Percentiles rank a stretch among this genome's conserved stretches.
Evolutionary conservation across 2,797 vertebrate species (phyloP).

Genomic region (Acanthurus lineatus): DNA sequence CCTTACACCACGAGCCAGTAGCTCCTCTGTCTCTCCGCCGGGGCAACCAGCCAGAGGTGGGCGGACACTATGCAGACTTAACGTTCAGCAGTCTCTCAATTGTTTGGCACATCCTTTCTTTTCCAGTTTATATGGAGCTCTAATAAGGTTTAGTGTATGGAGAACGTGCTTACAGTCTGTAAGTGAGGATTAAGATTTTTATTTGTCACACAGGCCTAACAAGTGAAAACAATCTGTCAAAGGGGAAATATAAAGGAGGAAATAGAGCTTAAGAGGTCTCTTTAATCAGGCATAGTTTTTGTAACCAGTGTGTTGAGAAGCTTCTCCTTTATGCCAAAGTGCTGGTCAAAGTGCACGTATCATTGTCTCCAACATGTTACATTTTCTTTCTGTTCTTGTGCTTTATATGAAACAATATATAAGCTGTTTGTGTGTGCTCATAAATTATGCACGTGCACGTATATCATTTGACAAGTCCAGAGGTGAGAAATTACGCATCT

Average conservation of each 20-base stretch:
- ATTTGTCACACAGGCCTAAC: neutral
- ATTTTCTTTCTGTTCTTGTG: neutral
- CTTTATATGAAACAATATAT: neutral
- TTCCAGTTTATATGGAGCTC: conserved; percentile 26
- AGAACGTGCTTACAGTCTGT: neutral
- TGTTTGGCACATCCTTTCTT: conserved; percentile 53
- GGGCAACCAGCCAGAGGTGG: conserved; percentile 74
- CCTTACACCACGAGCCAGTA: conserved; percentile 84
- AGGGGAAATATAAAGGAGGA: neutral
- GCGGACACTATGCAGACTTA: conserved; percentile 70
- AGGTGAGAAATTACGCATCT: neutral
- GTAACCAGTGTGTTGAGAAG: neutral
- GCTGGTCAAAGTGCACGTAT: neutral
- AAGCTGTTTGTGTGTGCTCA: no score
- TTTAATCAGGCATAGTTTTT: conserved; percentile 1
- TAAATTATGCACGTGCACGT: no score
- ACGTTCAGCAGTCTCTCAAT: conserved; percentile 68
- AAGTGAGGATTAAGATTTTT: neutral
- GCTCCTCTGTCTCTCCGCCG: conserved; percentile 75
- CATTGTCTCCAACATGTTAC: no score
- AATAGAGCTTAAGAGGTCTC: neutral
- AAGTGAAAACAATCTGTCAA: conserved; percentile 10
- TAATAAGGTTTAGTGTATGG: neutral
- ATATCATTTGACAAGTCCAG: conserved; percentile 11
- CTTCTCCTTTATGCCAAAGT: neutral